These are phyloP conservation scores for Frankliniella intonsa DNA, from an alignment of 2,888 invertebrate genomes.

Conservation along the genomic window DNA sequence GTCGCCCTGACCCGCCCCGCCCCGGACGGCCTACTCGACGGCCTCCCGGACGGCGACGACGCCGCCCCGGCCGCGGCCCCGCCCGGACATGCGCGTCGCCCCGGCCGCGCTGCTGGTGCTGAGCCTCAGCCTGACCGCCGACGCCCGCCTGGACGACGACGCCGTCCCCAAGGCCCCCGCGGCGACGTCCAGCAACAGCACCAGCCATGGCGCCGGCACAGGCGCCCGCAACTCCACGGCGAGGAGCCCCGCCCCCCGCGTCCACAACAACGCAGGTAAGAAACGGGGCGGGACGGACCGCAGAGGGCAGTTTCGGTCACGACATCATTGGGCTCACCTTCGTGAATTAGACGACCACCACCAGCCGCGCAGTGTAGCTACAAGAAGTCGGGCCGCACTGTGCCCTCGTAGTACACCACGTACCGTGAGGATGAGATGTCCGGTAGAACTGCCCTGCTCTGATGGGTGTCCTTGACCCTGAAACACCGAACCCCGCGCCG, in stretches of 20 bases:
- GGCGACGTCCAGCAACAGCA: neutral
- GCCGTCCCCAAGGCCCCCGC: neutral
- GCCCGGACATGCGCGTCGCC: conserved; percentile 11
- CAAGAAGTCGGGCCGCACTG: no score
- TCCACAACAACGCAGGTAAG: conserved; percentile 1
- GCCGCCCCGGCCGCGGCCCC: neutral
- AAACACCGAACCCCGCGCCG: no score
- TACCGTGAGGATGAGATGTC: no score
- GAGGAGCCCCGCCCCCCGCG: neutral
- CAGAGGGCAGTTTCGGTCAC: no score
- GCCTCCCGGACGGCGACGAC: neutral
- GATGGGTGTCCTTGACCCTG: no score
- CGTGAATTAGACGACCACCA: no score
- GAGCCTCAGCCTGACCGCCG: neutral
- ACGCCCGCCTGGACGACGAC: neutral
- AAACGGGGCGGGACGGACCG: neutral
- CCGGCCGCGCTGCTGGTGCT: neutral
- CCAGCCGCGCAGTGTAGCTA: no score
- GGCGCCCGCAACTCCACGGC: neutral
- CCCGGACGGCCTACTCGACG: neutral
- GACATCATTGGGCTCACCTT: no score
- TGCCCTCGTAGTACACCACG: no score
- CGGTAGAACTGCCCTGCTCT: no score
- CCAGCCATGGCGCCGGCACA: neutral
- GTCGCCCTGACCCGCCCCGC: neutral